Evolutionary conservation across 2,113 vertebrate species (phyloP).

Genomic region (Engraulis encrasicolus): DNA sequence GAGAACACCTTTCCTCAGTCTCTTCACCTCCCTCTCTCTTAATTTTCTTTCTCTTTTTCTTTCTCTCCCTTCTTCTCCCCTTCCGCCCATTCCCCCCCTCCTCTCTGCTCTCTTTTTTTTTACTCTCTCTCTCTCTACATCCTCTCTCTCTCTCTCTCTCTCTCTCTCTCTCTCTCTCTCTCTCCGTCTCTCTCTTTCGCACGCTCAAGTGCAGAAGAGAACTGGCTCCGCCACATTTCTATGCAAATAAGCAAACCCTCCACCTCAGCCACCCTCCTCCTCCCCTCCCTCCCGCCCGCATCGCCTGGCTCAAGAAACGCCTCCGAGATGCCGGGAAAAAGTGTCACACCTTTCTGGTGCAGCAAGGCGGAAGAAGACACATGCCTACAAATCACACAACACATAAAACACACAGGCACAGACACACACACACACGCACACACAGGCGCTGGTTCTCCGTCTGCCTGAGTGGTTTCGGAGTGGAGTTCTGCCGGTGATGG

Average conservation of each 20-base stretch:
- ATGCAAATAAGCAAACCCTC: constrained; percentile 47
- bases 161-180: not conserved
- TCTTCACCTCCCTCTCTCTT: too few relatives aligned
- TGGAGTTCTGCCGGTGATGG: constrained; percentile 47
- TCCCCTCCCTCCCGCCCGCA: not conserved
- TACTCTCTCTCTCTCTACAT: too few relatives aligned
- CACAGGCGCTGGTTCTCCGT: constrained; percentile 24
- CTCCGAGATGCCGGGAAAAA: not conserved
- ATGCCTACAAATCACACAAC: not conserved
- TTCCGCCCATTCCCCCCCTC: not conserved
- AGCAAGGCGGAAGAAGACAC: not conserved
- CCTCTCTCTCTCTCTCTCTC: too few relatives aligned
- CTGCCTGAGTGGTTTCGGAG: not conserved
- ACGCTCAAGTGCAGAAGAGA: constrained; percentile 39
- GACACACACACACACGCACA: constrained; percentile 12
- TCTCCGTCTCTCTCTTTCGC: not conserved
- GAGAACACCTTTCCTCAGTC: not conserved
- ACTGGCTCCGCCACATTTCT: constrained; percentile 68
- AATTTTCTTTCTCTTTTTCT: not conserved
- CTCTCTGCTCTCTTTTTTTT: not conserved
- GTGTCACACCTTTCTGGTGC: not conserved
- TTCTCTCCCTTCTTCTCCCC: not conserved
- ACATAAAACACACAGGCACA: not conserved
- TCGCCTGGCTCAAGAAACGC: not conserved
- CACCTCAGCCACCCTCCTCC: too few relatives aligned